Base-by-base conservation (phyloP, 2,888 invertebrate species). In the Euphydryas editha region DNA sequence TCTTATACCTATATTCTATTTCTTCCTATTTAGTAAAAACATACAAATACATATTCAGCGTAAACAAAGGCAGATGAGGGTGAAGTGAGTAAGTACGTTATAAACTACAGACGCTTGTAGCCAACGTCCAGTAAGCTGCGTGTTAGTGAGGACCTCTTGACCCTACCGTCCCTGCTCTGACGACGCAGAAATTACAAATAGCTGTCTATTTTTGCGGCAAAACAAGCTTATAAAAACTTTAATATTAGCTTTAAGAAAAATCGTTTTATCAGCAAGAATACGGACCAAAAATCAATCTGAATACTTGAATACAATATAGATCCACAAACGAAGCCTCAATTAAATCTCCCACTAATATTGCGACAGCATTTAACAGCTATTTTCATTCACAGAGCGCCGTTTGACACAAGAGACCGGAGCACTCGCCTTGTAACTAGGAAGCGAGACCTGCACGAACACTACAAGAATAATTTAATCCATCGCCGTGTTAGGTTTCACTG, bases 401-500 rank as follows among this genome's bases (percentile, higher is more conserved):
- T 21, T 7, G 49, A 7, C n/a, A 30, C 36, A 15, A 15, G 17
- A 54, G 30, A 36, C 54, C 1, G 54, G 24, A 54, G 54, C 30
- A n/a, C 54, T n/a, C 11, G n/a, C 8, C 21, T 15, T n/a, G 24
- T 15, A 20, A 54, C 54, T n/a, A 54, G 54, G 54, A 54, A 54
- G 54, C 30, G 17, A 36, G 30, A 24, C 54, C 24, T 5, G 36
- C 17, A 36, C 54, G 54, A 36, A 54, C 54, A 54, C 51, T 15
- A n/a, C 30, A n/a, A 36, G 30, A 54, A 54, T 54, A 54, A 36
- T 54, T 54, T 30, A 36, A 30, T 54, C 51, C 51, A 39, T 11
- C 37, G 47, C 49, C 18, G 51, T 58, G 63, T 63, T 51, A 18
- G 42, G 51, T 63, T 63, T 63, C 58, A 49, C 59, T 13, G 46